Conservation (phyloP, 2,113 vertebrate species). For the Cephalophus harveyi region DNA sequence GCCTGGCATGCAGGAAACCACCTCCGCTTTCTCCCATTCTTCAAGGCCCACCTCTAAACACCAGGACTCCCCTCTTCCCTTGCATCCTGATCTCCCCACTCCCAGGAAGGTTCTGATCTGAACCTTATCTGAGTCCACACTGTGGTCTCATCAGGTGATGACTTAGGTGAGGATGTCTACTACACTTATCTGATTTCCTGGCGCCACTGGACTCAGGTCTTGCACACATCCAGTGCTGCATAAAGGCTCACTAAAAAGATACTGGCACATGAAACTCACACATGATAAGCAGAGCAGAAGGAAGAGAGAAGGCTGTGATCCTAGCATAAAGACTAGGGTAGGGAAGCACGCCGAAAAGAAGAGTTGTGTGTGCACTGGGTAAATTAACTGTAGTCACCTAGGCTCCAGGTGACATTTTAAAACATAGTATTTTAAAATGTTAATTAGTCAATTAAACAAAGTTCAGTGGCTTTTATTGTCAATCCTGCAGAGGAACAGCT, state of each 20-base stretch:
- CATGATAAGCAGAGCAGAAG: background rate
- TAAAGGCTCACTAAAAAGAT: background rate
- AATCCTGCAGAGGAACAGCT: background rate
- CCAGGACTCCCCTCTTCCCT: background rate
- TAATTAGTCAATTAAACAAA: slow-evolving; percentile 42
- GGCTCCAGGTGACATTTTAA: background rate
- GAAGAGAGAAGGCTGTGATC: background rate
- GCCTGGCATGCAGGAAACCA: background rate
- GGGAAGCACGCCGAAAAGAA: background rate
- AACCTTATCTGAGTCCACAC: background rate
- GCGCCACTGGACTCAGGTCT: background rate
- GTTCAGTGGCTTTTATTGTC: slow-evolving; percentile 25
- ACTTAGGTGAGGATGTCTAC: background rate
- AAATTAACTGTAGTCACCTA: background rate
- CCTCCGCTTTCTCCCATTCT: background rate
- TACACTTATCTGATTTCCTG: background rate
- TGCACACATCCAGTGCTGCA: background rate
- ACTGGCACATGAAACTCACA: background rate
- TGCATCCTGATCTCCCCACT: background rate
- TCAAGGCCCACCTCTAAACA: background rate
- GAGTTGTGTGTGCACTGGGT: background rate
- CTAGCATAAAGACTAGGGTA: background rate
- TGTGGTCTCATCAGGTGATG: background rate
- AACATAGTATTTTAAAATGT: slow-evolving; percentile 43
- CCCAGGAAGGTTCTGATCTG: background rate